A percentile compares a stretch with the other conserved stretches of the same genome.
phyloP scores from a whole-genome alignment of 2,113 vertebrate species.

The Tupaia chinensis region DNA sequence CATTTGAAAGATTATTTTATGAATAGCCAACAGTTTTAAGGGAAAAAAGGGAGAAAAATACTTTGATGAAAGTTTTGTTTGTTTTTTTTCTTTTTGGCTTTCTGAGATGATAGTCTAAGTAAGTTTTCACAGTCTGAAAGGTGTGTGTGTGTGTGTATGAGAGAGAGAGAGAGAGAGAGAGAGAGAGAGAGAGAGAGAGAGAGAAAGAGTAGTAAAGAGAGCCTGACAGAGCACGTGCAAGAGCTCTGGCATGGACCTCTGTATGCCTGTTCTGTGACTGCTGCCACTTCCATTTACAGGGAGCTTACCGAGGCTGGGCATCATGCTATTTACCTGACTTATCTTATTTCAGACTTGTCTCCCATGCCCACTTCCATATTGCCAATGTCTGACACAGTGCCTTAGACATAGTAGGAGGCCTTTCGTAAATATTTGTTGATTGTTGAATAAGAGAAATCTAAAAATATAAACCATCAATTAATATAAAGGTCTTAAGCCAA shows the following conservation, averaged over 20 bases:
- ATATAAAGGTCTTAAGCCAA: background rate
- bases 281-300: background rate
- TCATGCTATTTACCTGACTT: background rate
- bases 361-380: background rate
- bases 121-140: background rate
- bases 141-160: background rate
- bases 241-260: background rate
- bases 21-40: conserved; percentile 38
- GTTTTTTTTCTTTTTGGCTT: conserved; percentile 8
- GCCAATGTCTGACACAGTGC: background rate
- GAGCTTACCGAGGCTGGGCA: background rate
- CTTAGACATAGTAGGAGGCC: background rate
- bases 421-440: conserved; percentile 9
- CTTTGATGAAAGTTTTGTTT: conserved; percentile 51
- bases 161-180: background rate
- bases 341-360: background rate
- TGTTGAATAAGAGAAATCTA: conserved; percentile 11
- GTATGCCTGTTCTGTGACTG: background rate
- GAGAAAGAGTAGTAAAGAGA: too few species aligned
- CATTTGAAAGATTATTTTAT: conserved; percentile 69
- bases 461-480: background rate
- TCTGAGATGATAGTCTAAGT: background rate
- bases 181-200: background rate
- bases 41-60: conserved; percentile 50
- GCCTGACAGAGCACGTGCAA: too few species aligned